Conservation (phyloP, 2,113 vertebrate species). For the Oenanthe oenanthe region DNA sequence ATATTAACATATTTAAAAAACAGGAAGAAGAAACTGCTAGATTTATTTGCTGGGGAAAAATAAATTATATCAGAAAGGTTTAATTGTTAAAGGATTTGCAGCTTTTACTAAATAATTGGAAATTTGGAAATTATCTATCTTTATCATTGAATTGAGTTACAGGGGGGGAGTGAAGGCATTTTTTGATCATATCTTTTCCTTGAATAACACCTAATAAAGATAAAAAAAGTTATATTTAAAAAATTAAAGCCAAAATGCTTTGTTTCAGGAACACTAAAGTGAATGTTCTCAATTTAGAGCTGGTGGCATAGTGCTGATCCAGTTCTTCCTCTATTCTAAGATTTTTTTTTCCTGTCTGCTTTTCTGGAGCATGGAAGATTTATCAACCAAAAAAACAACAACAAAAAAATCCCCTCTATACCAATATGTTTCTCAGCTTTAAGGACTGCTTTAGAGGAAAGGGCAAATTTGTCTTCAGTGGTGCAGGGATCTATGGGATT, state of each 20-base stretch:
- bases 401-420: not conserved
- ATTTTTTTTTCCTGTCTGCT: not conserved
- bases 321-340: not conserved
- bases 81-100: not conserved
- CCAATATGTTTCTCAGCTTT: not conserved
- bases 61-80: not conserved
- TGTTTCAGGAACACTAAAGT: not conserved
- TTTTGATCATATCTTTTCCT: not conserved
- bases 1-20: not conserved
- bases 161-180: fast-evolving
- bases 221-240: not conserved
- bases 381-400: not conserved
- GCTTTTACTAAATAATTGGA: not conserved
- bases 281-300: not conserved
- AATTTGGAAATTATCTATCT: not conserved
- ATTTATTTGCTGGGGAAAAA: not conserved
- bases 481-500: not conserved
- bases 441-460: not conserved
- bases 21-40: not conserved
- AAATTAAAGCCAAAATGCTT: not conserved
- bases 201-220: not conserved
- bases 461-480: not conserved
- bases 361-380: not conserved
- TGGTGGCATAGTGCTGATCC: fast-evolving
- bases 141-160: not conserved